Evolutionary conservation across 2,797 vertebrate species (phyloP), one percentile per base, ranked within the genome.

Genomic region (Delichon dasypus): DNA sequence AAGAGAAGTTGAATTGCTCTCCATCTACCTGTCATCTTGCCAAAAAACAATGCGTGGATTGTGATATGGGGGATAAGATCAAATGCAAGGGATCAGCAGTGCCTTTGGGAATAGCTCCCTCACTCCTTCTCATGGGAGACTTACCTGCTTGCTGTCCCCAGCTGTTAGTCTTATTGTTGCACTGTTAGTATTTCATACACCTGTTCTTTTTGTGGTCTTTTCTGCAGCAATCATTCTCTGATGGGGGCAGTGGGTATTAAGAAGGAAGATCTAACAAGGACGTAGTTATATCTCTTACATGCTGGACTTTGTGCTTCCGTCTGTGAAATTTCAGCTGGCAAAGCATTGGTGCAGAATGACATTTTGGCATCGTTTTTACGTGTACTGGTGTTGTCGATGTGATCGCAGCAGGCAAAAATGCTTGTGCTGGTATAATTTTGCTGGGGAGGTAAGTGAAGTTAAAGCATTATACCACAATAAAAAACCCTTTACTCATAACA

Each of bases 1-100:
- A 13, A 93, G 73, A 91, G 66, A 75, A 84, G 58, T 45, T 79
- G 82, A 80, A 40, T 70, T 78, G 40, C 45, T 93, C 78, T 86
- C 66, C 66, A 72, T 91, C 66, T 88, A 23, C 62, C 54, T 95
- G 89, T 91, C 88, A 76, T 70, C 55, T 70, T 88, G 92, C 89
- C 93, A 95, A 85, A 93, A 94, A 81, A 23, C 36, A 36, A 42
- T 0, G 27, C 3, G 13, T 62, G 51, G 76, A 91, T 70, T 36
- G 25, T 64, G 89, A 75, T 93, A 47, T 47, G 55, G 45, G 79
- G 94, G 89, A 93, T 92, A 94, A 97, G 85, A 94, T 94, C 87
- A 95, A 91, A 74, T 84, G 21, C 53, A 36, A 91, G 57, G 66
- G 11, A 91, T 96, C 87, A 11, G 86, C 50, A 53, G 71, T 26